Evolutionary conservation across 2,888 invertebrate species (phyloP), one percentile per base, ranked within the genome.

Genomic region (Chrysomela aeneicollis): DNA sequence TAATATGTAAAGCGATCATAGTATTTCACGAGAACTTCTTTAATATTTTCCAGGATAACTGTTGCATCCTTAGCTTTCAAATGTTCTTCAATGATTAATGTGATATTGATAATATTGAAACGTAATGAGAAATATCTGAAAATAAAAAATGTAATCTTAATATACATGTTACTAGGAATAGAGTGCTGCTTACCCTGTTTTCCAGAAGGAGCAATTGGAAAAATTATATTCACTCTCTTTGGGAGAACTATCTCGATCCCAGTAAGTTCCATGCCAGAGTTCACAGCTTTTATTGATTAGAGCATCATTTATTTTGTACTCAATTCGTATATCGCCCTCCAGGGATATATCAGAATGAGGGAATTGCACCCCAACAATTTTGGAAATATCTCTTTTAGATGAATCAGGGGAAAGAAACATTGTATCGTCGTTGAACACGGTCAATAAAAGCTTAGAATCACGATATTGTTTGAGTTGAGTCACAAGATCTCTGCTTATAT

Each of bases 311-410:
- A 59, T 18, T 5, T 26, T 32, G 22, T 67, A 63, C 9, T 32
- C 9, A 22, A 65, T 37, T 9, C 15, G 21, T 46, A 69, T 54
- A 10, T 21, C 49, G 3, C 64, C 69, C 10, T 52, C 10, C 10
- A 58, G 9, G 0, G 1, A 1, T 15, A 49, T 26, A 0, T 46
- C 37, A 1, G 55, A 51, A 17, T 58, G n/a, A 4, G 63, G 64
- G 5, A 61, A 32, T 0, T 30, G 19, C 9, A 70, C 32, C 4
- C 67, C 70, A 17, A 70, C 30, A 12, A 68, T 52, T 54, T 64
- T 66, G 1, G 64, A 61, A 21, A 12, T 37, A 35, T 50, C 55
- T 58, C 50, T 61, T 26, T 12, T 1, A 9, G 18, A 15, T 9
- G 30, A 30, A 21, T 58, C 32, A 53, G 19, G 30, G 15, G 42